A percentile compares a stretch with the other conserved stretches of the same genome.
Conservation (phyloP, 2,113 vertebrate genomes). For the Mus musculus region GRCm39 chr8:88494501-88495000, state of each 20-base stretch:
- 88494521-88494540: neutral
- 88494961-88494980: constrained; percentile 72
- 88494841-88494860: neutral
- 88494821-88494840: neutral
- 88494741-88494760: neutral
- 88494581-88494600: constrained; percentile 1
- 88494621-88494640: neutral
- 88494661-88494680: neutral
- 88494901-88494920: neutral
- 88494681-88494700: neutral
- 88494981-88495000: neutral
- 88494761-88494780: neutral
- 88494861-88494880: neutral
- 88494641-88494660: neutral
- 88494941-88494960: constrained; percentile 63
- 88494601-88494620: neutral
- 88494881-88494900: neutral
- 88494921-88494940: constrained; percentile 10
- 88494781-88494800: neutral
- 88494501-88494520: neutral
- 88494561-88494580: neutral
- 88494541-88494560: neutral
- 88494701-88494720: neutral
- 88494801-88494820: neutral
- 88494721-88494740: neutral